Base-by-base conservation (phyloP, 2,797 vertebrate species). In the Apogon hyalosoma region DNA sequence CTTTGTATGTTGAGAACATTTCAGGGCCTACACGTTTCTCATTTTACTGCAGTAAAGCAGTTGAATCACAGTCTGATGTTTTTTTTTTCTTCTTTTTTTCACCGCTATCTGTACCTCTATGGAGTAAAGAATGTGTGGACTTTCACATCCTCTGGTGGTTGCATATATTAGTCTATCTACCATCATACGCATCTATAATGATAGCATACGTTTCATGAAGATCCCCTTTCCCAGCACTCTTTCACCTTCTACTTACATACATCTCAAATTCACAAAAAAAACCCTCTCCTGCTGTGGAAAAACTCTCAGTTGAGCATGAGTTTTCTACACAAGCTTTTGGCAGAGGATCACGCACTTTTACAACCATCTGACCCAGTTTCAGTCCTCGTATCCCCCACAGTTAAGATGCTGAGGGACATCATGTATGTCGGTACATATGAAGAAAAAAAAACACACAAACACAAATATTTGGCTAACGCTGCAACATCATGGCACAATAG, bases 341-440 rank as follows among this genome's bases (percentile, higher is more conserved):
- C 79, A 63, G 38, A 79, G 38, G 80, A 84, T 83, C 64, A 63
- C 4, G 50, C 60, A 58, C 75, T 41, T 74, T 42, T 51, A 64
- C 77, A 79, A 66, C 65, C 50, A 45, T 67, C 71, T 92, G 90
- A 92, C 89, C 90, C 77, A 91, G 39, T 87, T 91, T 90, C 71
- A 19, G 42, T 64, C 68, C 73, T 83, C 63, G 51, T 77, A 63
- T 36, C 57, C 71, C 52, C 39, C 61, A 39, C 56, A 11, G 41
- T 73, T 50, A 53, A 61, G 38, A 77, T 76, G 67, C 69, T 47
- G 55, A 40, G 64, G 63, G 79, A 69, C 64, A 47, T 56, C 56
- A 49, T 45, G 66, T 56, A 71, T 64, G 60, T 21, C 12, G 9
- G 49, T 54, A 71, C 49, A 73, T 24, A 75, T 47, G 4, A 28